Evolutionary conservation across 1,140 invertebrate species (phyloP).

Genomic region (Octopus sinensis): DNA sequence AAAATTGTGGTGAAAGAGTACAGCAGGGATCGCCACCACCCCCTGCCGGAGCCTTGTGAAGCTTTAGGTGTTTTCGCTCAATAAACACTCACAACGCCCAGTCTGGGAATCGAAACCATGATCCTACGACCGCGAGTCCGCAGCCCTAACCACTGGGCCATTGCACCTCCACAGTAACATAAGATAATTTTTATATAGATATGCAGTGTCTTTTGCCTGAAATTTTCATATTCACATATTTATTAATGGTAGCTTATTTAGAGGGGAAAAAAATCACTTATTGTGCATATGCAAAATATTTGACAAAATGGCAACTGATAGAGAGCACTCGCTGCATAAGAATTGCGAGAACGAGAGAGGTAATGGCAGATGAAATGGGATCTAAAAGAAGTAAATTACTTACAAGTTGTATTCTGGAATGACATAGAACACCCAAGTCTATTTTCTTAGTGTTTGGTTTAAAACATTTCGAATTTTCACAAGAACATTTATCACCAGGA

Average conservation of each 20-base stretch:
- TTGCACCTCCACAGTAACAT: no score
- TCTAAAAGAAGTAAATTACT: neutral
- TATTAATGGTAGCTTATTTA: neutral
- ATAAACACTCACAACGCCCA: no score
- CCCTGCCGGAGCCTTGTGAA: no score
- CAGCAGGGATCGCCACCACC: no score
- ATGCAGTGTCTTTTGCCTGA: no score
- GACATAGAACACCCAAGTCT: slow-evolving; percentile 34
- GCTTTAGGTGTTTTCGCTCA: no score
- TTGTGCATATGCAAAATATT: neutral
- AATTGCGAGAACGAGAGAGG: neutral
- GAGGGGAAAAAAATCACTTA: neutral
- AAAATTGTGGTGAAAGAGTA: no score
- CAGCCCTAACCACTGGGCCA: no score
- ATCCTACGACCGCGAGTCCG: no score
- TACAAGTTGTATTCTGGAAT: neutral
- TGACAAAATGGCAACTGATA: neutral
- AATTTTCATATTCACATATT: no score
- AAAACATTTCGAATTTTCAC: slow-evolving; percentile 29
- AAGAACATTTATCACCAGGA: slow-evolving; percentile 49
- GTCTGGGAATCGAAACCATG: no score
- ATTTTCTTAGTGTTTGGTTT: slow-evolving; percentile 28
- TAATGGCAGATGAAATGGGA: neutral
- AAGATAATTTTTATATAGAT: no score
- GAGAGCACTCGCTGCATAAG: neutral